Base-by-base conservation (phyloP, 2,888 invertebrate species). In the Dermolepida albohirtum region DNA sequence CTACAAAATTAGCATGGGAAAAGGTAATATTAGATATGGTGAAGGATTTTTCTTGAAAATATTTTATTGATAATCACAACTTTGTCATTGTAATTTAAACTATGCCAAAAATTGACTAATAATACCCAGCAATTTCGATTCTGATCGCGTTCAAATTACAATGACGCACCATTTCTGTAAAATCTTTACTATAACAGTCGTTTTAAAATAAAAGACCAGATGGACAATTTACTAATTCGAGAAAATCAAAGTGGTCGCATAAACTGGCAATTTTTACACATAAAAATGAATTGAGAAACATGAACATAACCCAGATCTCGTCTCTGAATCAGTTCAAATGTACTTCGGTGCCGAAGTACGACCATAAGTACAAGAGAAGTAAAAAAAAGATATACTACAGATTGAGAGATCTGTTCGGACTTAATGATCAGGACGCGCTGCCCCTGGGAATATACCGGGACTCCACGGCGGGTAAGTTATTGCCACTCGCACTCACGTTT, bases 251-350 rank as follows among this genome's bases (percentile, higher is more conserved):
- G 80, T 96, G 95, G 95, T 95, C 95, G 7, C 84, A 95, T 69
- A 92, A 93, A 78, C 95, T 95, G 1, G 95, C 95, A 63, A 94
- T 95, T 64, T 86, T 95, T 78, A 92, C 95, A 55, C 95, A 95
- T 81, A 91, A 95, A 22, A 94, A 94, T 84, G 59, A 70, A 11
- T 10, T 44, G 29, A 92, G 93, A 66, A 89, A 92, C 81, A 92
- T 93, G 81, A 92, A 91, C 75, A 84, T 88, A 63, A 80, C 78
- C 67, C 81, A 81, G 72, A 73, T 80, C 64, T 73, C 78, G 34
- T 70, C 76, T 1, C 12, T 69, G 34, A 73, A 75, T 57, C 76
- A 76, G 66, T 79, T 75, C 68, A 80, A 78, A 71, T 78, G 77
- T 55, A 75, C 76, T 1, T 77, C 79, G 1, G 77, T 78, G 10